Conservation (phyloP, 2,797 vertebrate genomes). For the Sebastes steindachneri region DNA sequence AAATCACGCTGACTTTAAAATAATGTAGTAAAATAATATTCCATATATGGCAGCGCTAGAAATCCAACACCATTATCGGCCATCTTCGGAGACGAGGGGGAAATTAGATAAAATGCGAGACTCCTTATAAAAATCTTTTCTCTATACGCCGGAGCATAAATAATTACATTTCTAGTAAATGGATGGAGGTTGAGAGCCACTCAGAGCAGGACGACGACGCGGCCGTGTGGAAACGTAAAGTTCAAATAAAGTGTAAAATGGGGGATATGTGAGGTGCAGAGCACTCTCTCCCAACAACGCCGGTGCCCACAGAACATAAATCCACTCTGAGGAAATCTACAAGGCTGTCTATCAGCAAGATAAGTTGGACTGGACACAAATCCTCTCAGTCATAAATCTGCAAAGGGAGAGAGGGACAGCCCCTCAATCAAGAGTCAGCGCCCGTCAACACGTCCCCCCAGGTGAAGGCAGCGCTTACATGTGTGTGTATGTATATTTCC, state of each 20-base stretch:
- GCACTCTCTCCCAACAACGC: neutral
- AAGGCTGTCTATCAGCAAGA: conserved; percentile 72
- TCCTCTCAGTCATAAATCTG: conserved; percentile 74
- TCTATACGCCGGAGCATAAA: conserved; percentile 65
- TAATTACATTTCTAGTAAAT: conserved; percentile 73
- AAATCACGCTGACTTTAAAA: conserved; percentile 84
- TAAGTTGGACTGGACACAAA: conserved; percentile 74
- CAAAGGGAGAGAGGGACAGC: conserved; percentile 59
- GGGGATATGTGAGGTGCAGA: conserved; percentile 13
- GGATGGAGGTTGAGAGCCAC: conserved; percentile 58
- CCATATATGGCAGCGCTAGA: conserved; percentile 58
- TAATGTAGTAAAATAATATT: conserved; percentile 80
- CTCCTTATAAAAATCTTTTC: conserved; percentile 67
- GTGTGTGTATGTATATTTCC: conserved; percentile 34
- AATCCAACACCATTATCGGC: conserved; percentile 65
- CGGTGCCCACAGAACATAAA: conserved; percentile 41
- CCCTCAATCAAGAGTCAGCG: conserved; percentile 66
- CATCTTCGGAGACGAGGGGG: conserved; percentile 61
- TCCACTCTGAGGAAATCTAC: conserved; percentile 66
- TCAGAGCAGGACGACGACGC: conserved; percentile 25
- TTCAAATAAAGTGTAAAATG: conserved; percentile 62
- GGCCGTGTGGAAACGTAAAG: conserved; percentile 35
- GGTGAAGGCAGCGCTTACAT: conserved; percentile 16
- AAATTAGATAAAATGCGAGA: conserved; percentile 69
- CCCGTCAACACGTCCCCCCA: conserved; percentile 41